Evolutionary conservation across 2,113 vertebrate species (phyloP).

Genomic region (Eleginops maclovinus): DNA sequence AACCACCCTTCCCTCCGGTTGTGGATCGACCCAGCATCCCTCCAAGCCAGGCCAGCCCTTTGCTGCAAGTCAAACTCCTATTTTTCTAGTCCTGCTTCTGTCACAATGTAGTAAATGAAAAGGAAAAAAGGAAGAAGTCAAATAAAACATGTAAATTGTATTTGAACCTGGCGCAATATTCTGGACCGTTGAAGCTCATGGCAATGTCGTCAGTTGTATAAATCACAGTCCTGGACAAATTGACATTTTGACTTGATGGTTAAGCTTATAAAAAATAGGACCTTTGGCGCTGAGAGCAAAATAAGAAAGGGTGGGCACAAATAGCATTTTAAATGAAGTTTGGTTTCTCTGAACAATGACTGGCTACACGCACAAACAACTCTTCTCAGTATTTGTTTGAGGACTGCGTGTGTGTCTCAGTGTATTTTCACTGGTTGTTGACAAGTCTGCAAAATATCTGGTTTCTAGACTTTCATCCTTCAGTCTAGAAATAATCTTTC

Average conservation of each 20-base stretch:
- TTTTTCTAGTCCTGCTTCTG: no score
- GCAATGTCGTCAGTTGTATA: not conserved
- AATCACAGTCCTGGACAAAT: not conserved
- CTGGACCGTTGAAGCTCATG: not conserved
- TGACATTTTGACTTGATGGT: not conserved
- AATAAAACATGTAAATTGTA: not conserved
- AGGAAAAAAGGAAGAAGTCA: not conserved
- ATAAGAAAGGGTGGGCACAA: not conserved
- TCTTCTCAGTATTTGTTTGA: not conserved
- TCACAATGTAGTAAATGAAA: not conserved
- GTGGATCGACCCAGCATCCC: no score
- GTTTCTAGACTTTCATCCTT: no score
- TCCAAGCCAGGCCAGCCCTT: no score
- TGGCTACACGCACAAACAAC: not conserved
- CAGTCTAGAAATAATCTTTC: no score
- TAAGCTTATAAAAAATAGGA: not conserved
- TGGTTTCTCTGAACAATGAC: not conserved
- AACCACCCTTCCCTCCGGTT: no score
- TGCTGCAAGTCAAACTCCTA: no score
- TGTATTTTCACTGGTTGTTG: slow-evolving; percentile 2
- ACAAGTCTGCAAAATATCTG: not conserved
- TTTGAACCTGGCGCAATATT: not conserved
- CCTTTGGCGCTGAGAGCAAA: not conserved
- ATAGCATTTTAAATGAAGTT: not conserved
- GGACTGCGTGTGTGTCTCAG: not conserved